Conservation (phyloP, 1,140 invertebrate genomes). For the Palaemon carinicauda region DNA sequence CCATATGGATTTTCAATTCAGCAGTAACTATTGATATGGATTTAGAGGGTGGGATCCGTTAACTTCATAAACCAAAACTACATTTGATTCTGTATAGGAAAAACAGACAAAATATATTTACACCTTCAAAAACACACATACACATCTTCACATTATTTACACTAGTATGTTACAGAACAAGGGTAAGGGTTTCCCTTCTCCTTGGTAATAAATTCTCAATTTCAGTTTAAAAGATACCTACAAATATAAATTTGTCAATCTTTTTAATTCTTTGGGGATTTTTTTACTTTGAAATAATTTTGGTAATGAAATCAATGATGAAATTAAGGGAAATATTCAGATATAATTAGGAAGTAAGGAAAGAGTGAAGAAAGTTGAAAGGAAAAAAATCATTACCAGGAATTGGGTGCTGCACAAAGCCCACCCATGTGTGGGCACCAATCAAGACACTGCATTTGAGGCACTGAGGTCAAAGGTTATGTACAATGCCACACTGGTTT, state of each 20-base stretch:
- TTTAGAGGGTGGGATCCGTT: constrained; percentile 33
- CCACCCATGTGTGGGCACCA: background rate
- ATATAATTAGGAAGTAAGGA: background rate
- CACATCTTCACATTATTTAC: constrained; percentile 35
- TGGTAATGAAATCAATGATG: no score
- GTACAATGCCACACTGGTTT: constrained; percentile 28
- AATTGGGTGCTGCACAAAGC: background rate
- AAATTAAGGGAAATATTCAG: background rate
- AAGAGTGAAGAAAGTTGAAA: background rate
- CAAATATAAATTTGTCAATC: no score
- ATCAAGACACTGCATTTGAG: constrained; percentile 36
- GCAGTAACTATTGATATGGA: constrained; percentile 46
- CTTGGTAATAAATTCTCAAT: background rate
- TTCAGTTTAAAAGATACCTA: no score
- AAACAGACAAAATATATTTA: constrained; percentile 37
- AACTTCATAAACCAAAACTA: constrained; percentile 27
- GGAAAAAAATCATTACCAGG: background rate
- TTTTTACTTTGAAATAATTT: no score
- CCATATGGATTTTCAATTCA: background rate
- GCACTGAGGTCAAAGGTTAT: constrained; percentile 26
- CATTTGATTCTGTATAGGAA: constrained; percentile 35
- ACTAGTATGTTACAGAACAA: constrained; percentile 46
- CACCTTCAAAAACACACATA: constrained; percentile 29
- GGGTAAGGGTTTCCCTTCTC: background rate
- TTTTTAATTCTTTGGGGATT: no score